phyloP scores from a whole-genome alignment of 23 tunicate genomes.

The Aplidium turbinatum region DNA sequence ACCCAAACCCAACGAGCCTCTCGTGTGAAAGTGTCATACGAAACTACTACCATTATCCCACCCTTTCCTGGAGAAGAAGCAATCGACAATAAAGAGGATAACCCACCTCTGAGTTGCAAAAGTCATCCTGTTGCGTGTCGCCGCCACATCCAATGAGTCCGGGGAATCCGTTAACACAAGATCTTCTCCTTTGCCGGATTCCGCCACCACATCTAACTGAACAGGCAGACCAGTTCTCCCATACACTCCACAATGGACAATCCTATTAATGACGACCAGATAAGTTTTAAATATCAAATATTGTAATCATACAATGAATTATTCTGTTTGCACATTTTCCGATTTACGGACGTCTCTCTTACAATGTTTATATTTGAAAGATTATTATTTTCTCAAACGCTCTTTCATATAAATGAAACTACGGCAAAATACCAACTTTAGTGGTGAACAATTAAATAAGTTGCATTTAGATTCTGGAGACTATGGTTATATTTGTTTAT shows the following conservation, averaged over 20 bases:
- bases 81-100: too few relatives aligned
- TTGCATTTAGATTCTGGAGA: too few relatives aligned
- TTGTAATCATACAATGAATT: too few relatives aligned
- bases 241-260: slow-evolving; percentile 48
- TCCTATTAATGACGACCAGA: background rate
- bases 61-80: too few relatives aligned
- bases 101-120: slow-evolving; percentile 26
- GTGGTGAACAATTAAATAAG: background rate
- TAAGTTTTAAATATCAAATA: too few relatives aligned
- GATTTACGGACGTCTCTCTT: too few relatives aligned
- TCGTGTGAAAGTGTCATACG: too few relatives aligned
- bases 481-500: background rate
- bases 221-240: slow-evolving; percentile 32
- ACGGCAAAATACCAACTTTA: background rate
- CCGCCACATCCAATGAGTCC: slow-evolving; percentile 59
- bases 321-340: too few relatives aligned
- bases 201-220: slow-evolving; percentile 38
- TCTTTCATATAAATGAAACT: background rate
- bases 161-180: slow-evolving; percentile 44
- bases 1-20: background rate
- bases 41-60: too few relatives aligned
- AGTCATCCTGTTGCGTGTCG: background rate
- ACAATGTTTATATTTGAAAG: too few relatives aligned
- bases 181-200: slow-evolving; percentile 9
- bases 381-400: too few relatives aligned